Evolutionary conservation across 2,888 invertebrate genomes (phyloP).

Genomic region (Cantharis rustica): DNA sequence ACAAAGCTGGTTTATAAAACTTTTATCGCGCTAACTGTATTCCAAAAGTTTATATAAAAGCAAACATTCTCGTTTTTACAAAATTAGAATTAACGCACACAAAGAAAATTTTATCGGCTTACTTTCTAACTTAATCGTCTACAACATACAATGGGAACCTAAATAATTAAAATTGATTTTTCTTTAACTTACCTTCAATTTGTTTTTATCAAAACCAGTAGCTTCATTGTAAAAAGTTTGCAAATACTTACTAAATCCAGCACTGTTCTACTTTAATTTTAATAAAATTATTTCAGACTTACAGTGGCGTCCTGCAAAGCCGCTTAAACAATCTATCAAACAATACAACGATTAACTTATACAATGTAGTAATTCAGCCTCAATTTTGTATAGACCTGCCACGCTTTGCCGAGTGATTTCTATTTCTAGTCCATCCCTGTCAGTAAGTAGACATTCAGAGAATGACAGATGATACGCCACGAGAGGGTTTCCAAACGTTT

Average conservation of each 20-base stretch:
- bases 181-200: background rate
- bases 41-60: background rate
- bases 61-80: background rate
- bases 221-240: background rate
- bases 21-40: conserved; percentile 10
- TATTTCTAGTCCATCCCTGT: no score
- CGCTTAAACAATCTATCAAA: no score
- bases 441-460: no score
- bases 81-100: background rate
- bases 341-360: no score
- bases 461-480: no score
- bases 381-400: no score
- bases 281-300: no score
- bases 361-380: no score
- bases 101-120: background rate
- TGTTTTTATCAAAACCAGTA: background rate
- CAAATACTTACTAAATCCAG: background rate
- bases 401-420: no score
- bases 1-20: conserved; percentile 5
- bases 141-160: background rate
- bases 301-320: no score
- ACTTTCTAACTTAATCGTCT: background rate
- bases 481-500: no score
- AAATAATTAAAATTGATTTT: background rate
- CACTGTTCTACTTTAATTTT: no score